Base-by-base conservation (phyloP, 2,888 invertebrate genomes). In the Hololepta plana region DNA sequence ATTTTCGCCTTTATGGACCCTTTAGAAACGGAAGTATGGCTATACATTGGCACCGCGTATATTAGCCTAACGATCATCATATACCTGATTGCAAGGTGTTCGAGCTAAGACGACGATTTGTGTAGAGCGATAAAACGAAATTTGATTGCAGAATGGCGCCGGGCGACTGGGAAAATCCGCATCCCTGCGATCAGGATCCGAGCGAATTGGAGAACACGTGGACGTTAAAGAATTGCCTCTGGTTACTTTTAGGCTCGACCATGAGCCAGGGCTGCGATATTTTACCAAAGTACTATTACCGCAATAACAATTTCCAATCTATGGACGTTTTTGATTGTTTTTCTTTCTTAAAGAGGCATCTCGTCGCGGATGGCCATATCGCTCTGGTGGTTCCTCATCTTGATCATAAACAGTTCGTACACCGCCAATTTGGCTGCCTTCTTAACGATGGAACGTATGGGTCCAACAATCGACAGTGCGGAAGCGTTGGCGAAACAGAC, bases 181-280 rank as follows among this genome's bases (percentile, higher is more conserved):
- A 91, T 54, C 90, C 88, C 0, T 87, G 87, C 48, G 76, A 84
- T 45, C 69, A 73, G 33, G 79, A 81, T 44, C 76, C 82, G 15
- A 80, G 84, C 40, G 80, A 81, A 40, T 57, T 91, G 34, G 90
- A 93, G 60, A 91, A 90, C 52, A 75, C 76, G 45, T 90, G 90
- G 70, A 74, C 72, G 43, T 56, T 82, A 44, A 67, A 73, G 56
- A 93, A 93, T 55, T 81, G 84, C 26, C 72, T 91, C 42, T 96
- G 95, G 95, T 70, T 96, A 35, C 81, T 85, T 8, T 70, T 88
- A 43, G 87, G 87, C 2, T 84, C 87, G 7, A 75, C 91, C 41
- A 82, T 91, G 76, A 84, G 84, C 28, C 90, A 91, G 49, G 91
- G 91, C 23, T 85, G 82, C 37, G 91, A 93, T 53, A 79, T 91